A percentile compares a stretch with the other conserved stretches of the same genome.
Conservation (phyloP, 2,888 invertebrate genomes). For the Monopis laevigella region DNA sequence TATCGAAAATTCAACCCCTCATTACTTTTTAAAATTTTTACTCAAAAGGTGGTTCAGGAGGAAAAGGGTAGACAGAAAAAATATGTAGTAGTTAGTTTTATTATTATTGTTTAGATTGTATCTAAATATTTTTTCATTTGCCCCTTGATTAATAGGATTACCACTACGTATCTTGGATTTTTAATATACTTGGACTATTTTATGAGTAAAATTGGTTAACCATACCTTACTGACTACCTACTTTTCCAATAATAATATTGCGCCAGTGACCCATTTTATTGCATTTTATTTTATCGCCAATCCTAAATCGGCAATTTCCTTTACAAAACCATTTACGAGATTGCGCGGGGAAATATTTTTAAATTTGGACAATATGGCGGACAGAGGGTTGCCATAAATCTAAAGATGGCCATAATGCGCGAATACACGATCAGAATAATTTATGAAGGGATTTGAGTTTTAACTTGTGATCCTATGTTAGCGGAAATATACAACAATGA, state of each 20-base stretch:
- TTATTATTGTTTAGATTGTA: background rate
- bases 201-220: too few species aligned
- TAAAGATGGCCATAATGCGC: slow-evolving; percentile 57
- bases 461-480: slow-evolving; percentile 6
- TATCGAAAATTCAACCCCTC: too few species aligned
- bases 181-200: background rate
- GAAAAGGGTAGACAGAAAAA: too few species aligned
- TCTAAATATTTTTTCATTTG: background rate
- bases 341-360: slow-evolving; percentile 47
- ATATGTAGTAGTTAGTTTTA: too few species aligned
- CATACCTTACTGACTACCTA: too few species aligned
- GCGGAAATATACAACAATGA: background rate
- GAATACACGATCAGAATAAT: slow-evolving; percentile 54
- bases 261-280: too few species aligned
- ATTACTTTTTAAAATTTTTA: too few species aligned
- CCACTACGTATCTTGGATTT: background rate
- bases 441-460: slow-evolving; percentile 43
- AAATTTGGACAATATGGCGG: slow-evolving; percentile 62
- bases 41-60: too few species aligned
- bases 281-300: too few species aligned
- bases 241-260: too few species aligned
- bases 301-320: too few species aligned
- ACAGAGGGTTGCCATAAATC: slow-evolving; percentile 60
- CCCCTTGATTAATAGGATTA: background rate
- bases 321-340: slow-evolving; percentile 31